These are phyloP conservation scores for Plectrocnemia conspersa DNA, from an alignment of 1,140 invertebrate genomes.

Conservation along the genomic window DNA sequence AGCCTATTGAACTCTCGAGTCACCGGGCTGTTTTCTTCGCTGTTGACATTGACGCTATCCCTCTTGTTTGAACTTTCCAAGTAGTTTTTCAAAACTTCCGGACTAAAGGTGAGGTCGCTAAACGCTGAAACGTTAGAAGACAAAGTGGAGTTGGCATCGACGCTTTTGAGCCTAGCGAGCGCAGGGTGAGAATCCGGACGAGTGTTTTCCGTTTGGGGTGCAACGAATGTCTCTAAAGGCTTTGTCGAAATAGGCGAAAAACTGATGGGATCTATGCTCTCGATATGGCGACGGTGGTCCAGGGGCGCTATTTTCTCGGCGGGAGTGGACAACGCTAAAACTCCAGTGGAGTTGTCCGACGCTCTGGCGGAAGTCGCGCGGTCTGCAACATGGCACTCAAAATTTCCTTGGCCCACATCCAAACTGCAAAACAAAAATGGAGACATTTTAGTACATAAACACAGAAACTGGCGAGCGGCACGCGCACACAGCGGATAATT, in stretches of 20 bases:
- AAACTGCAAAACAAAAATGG: conserved; percentile 53
- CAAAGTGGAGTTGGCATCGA: background rate
- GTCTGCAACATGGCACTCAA: conserved; percentile 45
- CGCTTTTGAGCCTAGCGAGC: conserved; percentile 10
- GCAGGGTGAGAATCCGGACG: conserved; percentile 8
- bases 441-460: conserved; percentile 23
- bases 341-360: conserved; percentile 29
- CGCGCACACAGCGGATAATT: too few relatives aligned
- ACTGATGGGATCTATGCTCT: background rate
- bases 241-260: background rate
- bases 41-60: conserved; percentile 8
- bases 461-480: too few relatives aligned
- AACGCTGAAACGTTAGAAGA: background rate
- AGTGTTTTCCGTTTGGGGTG: background rate
- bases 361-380: conserved; percentile 32
- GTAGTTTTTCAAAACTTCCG: conserved; percentile 7
- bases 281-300: conserved; percentile 26
- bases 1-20: conserved; percentile 28
- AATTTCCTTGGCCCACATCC: conserved; percentile 52
- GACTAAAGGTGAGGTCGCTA: conserved; percentile 8
- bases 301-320: conserved; percentile 41
- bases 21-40: conserved; percentile 26
- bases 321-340: too few relatives aligned
- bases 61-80: conserved; percentile 1
- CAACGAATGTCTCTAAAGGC: background rate